These are phyloP conservation scores for Drosophila lacertosa DNA, from an alignment of 1,140 invertebrate species.

Conservation along the genomic window DNA sequence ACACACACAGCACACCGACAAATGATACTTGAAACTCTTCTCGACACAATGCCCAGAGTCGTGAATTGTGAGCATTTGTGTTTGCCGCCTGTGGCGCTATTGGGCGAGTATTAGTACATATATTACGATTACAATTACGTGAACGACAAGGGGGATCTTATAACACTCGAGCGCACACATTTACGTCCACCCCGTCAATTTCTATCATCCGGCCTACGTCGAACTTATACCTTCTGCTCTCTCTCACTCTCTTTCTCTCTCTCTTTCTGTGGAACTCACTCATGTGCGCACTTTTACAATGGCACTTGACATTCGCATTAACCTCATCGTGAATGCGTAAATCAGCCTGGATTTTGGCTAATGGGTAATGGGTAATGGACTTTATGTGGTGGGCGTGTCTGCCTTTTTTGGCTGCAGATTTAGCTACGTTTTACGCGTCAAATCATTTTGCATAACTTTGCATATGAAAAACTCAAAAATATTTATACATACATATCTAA, in stretches of 20 bases:
- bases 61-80: constrained; percentile 49
- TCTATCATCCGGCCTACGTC: constrained; percentile 14
- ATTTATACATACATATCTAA: constrained; percentile 10
- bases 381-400: not conserved
- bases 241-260: too few relatives aligned
- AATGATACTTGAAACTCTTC: constrained; percentile 20
- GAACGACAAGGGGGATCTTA: constrained; percentile 51
- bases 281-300: constrained; percentile 62
- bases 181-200: constrained; percentile 24
- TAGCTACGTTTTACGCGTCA: constrained; percentile 22
- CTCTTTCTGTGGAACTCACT: constrained; percentile 44
- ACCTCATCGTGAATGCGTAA: constrained; percentile 13
- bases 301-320: constrained; percentile 67
- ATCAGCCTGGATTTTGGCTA: constrained; percentile 26
- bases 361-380: constrained; percentile 49
- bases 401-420: not conserved
- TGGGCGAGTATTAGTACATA: constrained; percentile 39
- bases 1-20: not conserved
- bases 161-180: constrained; percentile 60
- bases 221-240: constrained; percentile 21
- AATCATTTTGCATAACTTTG: constrained; percentile 30
- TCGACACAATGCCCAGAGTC: constrained; percentile 24
- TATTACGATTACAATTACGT: constrained; percentile 39
- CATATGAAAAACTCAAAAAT: constrained; percentile 28
- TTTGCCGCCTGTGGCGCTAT: constrained; percentile 59